phyloP scores from a whole-genome alignment of 2,797 vertebrate species.

The Notamacropus eugenii region DNA sequence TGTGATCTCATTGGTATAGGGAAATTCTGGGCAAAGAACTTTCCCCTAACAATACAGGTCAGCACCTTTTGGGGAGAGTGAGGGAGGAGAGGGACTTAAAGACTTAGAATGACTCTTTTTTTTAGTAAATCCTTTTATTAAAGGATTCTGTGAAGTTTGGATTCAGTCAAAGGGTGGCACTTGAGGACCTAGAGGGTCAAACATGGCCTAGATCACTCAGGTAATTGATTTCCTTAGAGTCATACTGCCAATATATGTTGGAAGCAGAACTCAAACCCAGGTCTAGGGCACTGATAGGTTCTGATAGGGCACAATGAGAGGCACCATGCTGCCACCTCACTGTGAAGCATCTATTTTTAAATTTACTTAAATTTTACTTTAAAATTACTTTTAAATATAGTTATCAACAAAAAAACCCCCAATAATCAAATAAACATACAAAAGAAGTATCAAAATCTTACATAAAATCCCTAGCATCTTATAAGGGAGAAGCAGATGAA shows the following conservation, averaged over 20 bases:
- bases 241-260: background rate
- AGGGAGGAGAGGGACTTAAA: background rate
- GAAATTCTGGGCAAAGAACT: background rate
- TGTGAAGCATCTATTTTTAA: no score
- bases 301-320: background rate
- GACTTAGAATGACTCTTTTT: background rate
- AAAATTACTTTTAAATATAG: no score
- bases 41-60: background rate
- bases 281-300: background rate
- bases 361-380: background rate
- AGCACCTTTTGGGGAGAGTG: background rate
- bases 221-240: background rate
- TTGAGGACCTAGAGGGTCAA: no score
- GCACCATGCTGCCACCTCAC: background rate
- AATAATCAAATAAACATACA: background rate
- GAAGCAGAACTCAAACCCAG: background rate
- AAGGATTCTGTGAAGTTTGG: no score
- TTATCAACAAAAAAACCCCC: no score
- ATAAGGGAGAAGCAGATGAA: background rate
- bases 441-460: background rate
- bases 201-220: background rate
- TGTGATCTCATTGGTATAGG: background rate
- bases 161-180: no score
- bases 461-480: background rate
- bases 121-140: no score